Evolutionary conservation across 2,888 invertebrate genomes (phyloP), one percentile per base, ranked within the genome.

Genomic region (Scaptomyza cyrtandrae): DNA sequence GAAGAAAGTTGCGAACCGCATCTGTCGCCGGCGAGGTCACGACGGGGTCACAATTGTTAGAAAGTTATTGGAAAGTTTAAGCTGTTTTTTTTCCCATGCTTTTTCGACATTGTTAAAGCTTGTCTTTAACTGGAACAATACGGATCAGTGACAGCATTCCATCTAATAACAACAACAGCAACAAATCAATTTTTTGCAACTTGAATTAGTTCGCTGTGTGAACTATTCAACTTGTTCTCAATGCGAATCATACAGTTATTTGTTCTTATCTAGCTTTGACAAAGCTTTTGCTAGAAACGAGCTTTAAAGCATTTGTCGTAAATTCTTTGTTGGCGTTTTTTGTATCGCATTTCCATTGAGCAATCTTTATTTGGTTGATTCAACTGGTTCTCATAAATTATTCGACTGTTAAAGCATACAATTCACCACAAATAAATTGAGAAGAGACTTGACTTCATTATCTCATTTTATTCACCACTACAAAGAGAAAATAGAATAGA

Each of bases 21-120:
- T 44, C 31, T 66, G 58, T 72, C 72, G 58, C 58, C 37, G n/a
- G 46, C 9, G 60, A 27, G 75, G 77, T 73, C 73, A 62, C 45
- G 33, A 41, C 43, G 80, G 66, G 84, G 82, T 86, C 78, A 84
- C 59, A 67, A 70, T 62, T 69, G 68, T 66, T 60, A 70, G 75
- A 80, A 80, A 75, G 77, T 69, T 75, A 77, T 72, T 75, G 69
- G 75, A 75, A 75, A 75, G 75, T 76, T 57, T n/a, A 2, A 11
- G 37, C 3, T 13, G 54, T 44, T 31, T 37, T n/a, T 37, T 37
- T n/a, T n/a, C n/a, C n/a, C n/a, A n/a, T n/a, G n/a, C n/a, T n/a
- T n/a, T n/a, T 3, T 33, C 33, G 2, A 55, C 31, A 41, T 43
- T 43, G 41, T 16, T 9, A 0, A 49, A 24, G 48, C 44, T 56